These are phyloP conservation scores for Osmerus mordax DNA, from an alignment of 2,113 vertebrate species.

Conservation along the genomic window DNA sequence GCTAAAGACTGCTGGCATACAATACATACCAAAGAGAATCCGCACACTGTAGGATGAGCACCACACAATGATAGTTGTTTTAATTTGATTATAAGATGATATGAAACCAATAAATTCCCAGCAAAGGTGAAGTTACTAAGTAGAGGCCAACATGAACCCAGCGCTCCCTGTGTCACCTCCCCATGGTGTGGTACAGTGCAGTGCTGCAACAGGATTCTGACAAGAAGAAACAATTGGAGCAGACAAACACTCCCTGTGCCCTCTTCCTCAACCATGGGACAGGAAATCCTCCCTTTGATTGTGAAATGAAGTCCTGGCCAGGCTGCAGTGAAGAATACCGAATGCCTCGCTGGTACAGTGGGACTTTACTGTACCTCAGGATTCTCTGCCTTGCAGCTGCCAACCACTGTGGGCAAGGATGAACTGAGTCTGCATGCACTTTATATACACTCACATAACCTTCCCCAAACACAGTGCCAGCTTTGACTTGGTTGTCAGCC, in stretches of 20 bases:
- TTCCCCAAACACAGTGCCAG: too few species aligned
- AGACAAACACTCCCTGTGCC: conserved; percentile 33
- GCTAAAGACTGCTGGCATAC: neutral
- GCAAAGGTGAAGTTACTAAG: conserved; percentile 19
- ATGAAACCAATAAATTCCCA: neutral
- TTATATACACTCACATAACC: too few species aligned
- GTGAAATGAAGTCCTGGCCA: conserved; percentile 39
- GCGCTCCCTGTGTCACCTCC: conserved; percentile 37
- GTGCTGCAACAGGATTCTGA: conserved; percentile 38
- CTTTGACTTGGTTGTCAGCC: too few species aligned
- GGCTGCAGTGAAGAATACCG: conserved; percentile 48
- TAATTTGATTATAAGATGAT: conserved; percentile 23
- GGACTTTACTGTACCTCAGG: too few species aligned
- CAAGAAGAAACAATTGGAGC: conserved; percentile 45
- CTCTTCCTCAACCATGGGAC: conserved; percentile 51
- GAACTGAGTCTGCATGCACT: too few species aligned
- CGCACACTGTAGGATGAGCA: too few species aligned
- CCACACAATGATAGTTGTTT: too few species aligned
- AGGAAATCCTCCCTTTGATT: conserved; percentile 76
- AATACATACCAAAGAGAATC: too few species aligned
- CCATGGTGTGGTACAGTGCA: conserved; percentile 17
- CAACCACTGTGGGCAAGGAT: too few species aligned
- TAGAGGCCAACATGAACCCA: conserved; percentile 52
- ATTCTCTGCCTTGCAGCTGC: too few species aligned
- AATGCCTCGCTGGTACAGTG: neutral